Percentiles rank a stretch among this genome's conserved stretches.
Conservation (phyloP, 2,113 vertebrate genomes). For the Sorex fumeus region DNA sequence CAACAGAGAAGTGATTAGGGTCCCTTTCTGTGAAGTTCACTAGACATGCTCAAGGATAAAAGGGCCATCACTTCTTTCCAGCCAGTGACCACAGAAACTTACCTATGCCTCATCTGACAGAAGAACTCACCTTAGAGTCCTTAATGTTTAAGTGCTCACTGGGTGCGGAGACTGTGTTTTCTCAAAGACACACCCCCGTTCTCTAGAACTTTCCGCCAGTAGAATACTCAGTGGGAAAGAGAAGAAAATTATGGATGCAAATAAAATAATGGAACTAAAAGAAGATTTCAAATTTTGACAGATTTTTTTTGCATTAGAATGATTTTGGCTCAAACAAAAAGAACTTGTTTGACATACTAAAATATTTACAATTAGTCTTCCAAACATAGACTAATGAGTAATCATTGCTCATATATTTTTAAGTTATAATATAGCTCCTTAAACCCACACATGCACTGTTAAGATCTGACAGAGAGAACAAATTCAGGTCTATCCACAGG, state of each 20-base stretch:
- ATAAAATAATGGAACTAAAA: slow-evolving; percentile 52
- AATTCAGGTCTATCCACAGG: not conserved
- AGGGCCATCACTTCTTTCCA: slow-evolving; percentile 57
- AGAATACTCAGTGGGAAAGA: not conserved
- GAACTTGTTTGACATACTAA: not conserved
- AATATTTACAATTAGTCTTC: slow-evolving; percentile 59
- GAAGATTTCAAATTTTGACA: slow-evolving; percentile 37
- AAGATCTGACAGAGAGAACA: not conserved
- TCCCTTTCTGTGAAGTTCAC: not conserved
- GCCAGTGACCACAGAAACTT: not conserved
- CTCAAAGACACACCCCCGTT: slow-evolving; percentile 38
- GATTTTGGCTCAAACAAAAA: slow-evolving; percentile 35
- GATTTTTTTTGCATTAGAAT: slow-evolving; percentile 41
- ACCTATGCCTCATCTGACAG: not conserved
- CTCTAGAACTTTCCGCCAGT: slow-evolving; percentile 62
- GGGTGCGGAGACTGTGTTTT: not conserved
- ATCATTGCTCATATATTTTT: not conserved
- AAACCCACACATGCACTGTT: not conserved
- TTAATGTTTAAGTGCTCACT: slow-evolving; percentile 45
- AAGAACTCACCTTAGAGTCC: slow-evolving; percentile 46
- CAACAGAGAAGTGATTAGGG: not conserved
- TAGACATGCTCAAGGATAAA: slow-evolving; percentile 3
- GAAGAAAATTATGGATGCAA: not conserved
- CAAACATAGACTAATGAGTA: slow-evolving; percentile 26
- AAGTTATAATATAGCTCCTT: not conserved